These are phyloP conservation scores for Conchocele bisecta DNA, from an alignment of 2,888 invertebrate genomes.

Conservation along the genomic window DNA sequence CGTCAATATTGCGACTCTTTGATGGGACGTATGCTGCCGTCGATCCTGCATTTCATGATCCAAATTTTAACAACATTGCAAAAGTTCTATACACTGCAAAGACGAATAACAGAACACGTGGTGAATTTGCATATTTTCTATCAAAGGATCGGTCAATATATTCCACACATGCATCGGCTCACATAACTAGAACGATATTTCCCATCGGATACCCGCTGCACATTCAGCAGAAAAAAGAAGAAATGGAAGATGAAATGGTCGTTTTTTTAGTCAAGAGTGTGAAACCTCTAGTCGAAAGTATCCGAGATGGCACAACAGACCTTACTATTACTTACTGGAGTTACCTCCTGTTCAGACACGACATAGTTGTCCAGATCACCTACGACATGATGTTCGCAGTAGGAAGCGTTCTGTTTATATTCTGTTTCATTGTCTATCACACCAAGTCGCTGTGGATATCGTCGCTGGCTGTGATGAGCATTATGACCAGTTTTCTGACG, in stretches of 20 bases:
- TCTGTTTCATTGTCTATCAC: conserved; percentile 65
- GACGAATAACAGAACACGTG: conserved; percentile 54
- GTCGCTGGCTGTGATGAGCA: conserved; percentile 61
- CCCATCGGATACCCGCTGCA: conserved; percentile 61
- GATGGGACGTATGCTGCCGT: conserved; percentile 65
- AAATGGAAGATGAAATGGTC: conserved; percentile 53
- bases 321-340: conserved; percentile 65
- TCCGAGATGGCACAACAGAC: neutral
- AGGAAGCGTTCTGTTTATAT: conserved; percentile 67
- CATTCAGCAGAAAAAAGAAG: conserved; percentile 33
- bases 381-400: conserved; percentile 60
- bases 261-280: conserved; percentile 49
- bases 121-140: conserved; percentile 59
- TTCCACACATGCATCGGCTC: conserved; percentile 23
- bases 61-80: conserved; percentile 62
- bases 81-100: conserved; percentile 60
- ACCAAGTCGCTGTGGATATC: conserved; percentile 71
- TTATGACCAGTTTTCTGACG: conserved; percentile 66
- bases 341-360: conserved; percentile 56
- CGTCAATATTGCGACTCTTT: conserved; percentile 67
- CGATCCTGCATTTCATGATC: conserved; percentile 65
- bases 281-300: conserved; percentile 42
- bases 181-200: conserved; percentile 57
- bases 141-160: conserved; percentile 52
- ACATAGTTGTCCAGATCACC: conserved; percentile 59